A percentile compares a stretch with the other conserved stretches of the same genome.
These are phyloP conservation scores for Crotalus tigris DNA, from an alignment of 2,113 vertebrate genomes.

Conservation along the genomic window DNA sequence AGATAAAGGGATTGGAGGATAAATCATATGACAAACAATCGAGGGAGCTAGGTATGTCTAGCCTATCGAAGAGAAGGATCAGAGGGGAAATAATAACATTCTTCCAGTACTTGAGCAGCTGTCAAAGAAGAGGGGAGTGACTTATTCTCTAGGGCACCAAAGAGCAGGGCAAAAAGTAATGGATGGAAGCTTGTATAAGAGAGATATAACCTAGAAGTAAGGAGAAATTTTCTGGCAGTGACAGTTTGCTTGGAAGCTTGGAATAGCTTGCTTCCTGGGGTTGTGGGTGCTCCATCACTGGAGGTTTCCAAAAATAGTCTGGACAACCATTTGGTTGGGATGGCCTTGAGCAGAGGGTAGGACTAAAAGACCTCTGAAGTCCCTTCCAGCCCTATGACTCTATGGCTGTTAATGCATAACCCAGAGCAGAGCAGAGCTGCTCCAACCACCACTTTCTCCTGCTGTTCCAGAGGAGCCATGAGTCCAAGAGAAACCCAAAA, in stretches of 20 bases:
- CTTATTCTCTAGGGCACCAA: too few relatives aligned
- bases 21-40: not conserved
- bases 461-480: not conserved
- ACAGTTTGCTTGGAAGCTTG: not conserved
- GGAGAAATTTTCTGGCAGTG: not conserved
- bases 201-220: not conserved
- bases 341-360: not conserved
- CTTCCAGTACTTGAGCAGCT: not conserved
- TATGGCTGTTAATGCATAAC: not conserved
- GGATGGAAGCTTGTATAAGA: not conserved
- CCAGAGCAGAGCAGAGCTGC: not conserved
- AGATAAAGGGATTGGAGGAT: not conserved
- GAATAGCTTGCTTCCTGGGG: not conserved
- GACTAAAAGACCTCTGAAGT: not conserved
- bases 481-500: not conserved
- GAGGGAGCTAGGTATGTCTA: not conserved
- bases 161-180: not conserved
- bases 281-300: not conserved
- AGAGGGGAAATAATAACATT: not conserved
- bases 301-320: not conserved
- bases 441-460: not conserved
- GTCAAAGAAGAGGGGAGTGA: not conserved
- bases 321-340: not conserved
- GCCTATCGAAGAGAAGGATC: not conserved
- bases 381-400: not conserved